These are phyloP conservation scores for Ctenosaura bakeri DNA, from an alignment of 2,797 vertebrate genomes.

Conservation along the genomic window DNA sequence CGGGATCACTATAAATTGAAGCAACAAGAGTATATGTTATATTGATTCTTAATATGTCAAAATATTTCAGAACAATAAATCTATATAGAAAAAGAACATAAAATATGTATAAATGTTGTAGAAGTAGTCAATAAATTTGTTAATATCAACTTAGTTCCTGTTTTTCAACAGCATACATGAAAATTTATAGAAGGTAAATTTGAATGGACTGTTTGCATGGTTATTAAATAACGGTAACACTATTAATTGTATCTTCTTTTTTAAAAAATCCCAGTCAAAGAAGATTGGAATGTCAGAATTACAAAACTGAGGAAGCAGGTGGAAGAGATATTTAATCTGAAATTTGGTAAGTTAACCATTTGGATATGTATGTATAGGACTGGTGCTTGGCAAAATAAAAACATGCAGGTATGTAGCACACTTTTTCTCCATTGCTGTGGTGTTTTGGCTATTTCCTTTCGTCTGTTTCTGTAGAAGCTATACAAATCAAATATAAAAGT, in stretches of 20 bases:
- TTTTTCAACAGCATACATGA: neutral
- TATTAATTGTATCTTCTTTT: neutral
- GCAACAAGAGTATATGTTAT: no score
- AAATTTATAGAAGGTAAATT: neutral
- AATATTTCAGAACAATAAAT: neutral
- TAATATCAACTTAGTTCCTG: no score
- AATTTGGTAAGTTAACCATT: constrained; percentile 79
- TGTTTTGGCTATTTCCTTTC: neutral
- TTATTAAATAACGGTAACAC: neutral
- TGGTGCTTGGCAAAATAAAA: neutral
- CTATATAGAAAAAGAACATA: no score
- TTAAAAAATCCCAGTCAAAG: constrained; percentile 77
- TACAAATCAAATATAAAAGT: neutral
- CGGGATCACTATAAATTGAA: no score
- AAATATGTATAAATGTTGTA: neutral
- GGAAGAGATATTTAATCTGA: constrained; percentile 84
- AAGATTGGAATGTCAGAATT: constrained; percentile 85
- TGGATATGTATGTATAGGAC: neutral
- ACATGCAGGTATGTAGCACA: neutral
- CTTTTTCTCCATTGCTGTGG: neutral
- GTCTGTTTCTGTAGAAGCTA: neutral
- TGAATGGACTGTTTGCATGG: neutral
- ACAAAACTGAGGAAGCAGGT: constrained; percentile 85
- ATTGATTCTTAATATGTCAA: neutral
- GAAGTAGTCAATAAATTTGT: neutral